Conservation (phyloP, 2,113 vertebrate species). For the Hemicordylus capensis region DNA sequence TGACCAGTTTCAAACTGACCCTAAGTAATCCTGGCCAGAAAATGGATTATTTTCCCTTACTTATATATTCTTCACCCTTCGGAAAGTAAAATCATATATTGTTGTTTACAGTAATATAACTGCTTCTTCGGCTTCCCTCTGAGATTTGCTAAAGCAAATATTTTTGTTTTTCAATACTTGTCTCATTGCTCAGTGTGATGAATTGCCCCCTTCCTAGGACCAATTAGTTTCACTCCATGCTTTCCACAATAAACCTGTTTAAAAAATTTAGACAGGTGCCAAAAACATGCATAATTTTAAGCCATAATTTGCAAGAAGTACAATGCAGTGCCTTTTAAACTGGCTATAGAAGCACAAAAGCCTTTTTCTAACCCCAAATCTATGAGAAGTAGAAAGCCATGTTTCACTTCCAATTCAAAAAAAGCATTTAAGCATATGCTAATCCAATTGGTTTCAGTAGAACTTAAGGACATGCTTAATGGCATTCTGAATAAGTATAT, state of each 20-base stretch:
- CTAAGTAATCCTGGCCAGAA: not conserved
- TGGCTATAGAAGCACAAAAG: not conserved
- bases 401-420: not conserved
- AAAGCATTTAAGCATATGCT: rapidly evolving
- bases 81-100: not conserved
- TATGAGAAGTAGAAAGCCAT: not conserved
- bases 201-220: slow-evolving; percentile 44
- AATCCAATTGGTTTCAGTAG: not conserved
- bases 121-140: not conserved
- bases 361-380: not conserved
- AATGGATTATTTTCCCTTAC: not conserved
- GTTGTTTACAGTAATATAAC: not conserved
- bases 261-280: slow-evolving; percentile 24
- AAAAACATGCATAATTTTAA: slow-evolving; percentile 16
- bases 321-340: slow-evolving; percentile 14
- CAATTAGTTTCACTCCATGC: slow-evolving; percentile 54
- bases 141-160: slow-evolving; percentile 51
- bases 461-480: not conserved
- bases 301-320: slow-evolving; percentile 29
- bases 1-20: not conserved
- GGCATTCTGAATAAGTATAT: not conserved
- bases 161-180: slow-evolving; percentile 58
- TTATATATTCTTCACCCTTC: not conserved
- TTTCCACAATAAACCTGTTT: slow-evolving; percentile 41
- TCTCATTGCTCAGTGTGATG: slow-evolving; percentile 41